A percentile compares a stretch with the other conserved stretches of the same genome.
These are phyloP conservation scores for Phylloscopus collybita DNA, from an alignment of 2,797 vertebrate species.

Conservation along the genomic window DNA sequence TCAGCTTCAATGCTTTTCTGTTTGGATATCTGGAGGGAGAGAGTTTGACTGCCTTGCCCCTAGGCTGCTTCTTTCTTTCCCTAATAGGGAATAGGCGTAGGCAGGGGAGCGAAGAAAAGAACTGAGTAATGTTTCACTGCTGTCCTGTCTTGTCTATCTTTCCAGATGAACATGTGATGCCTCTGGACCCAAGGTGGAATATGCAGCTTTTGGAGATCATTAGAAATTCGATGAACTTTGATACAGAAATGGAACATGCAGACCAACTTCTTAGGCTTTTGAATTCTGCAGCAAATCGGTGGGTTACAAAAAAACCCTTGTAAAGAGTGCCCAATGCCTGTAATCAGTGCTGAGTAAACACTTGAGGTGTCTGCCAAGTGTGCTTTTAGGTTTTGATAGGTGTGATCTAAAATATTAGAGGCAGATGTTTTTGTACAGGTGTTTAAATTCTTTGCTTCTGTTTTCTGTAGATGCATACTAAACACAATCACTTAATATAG, in stretches of 20 bases:
- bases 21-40: not conserved
- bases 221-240: constrained; percentile 89
- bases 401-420: not conserved
- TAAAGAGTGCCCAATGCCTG: not conserved
- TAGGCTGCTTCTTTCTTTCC: not conserved
- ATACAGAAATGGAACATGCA: constrained; percentile 86
- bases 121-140: not conserved
- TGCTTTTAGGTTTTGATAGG: not conserved
- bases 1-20: not conserved
- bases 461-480: not conserved
- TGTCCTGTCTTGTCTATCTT: not conserved
- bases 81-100: not conserved
- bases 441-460: not conserved
- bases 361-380: not conserved
- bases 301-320: not conserved
- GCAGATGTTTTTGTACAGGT: not conserved
- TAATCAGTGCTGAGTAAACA: not conserved
- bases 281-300: constrained; percentile 92
- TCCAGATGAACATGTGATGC: constrained; percentile 89
- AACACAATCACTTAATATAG: not conserved
- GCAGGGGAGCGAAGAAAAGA: not conserved
- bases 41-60: not conserved
- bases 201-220: constrained; percentile 92
- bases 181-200: constrained; percentile 96
- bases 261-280: constrained; percentile 87